Evolutionary conservation across 2,888 invertebrate genomes (phyloP).

Genomic region (Pandemis corylana): DNA sequence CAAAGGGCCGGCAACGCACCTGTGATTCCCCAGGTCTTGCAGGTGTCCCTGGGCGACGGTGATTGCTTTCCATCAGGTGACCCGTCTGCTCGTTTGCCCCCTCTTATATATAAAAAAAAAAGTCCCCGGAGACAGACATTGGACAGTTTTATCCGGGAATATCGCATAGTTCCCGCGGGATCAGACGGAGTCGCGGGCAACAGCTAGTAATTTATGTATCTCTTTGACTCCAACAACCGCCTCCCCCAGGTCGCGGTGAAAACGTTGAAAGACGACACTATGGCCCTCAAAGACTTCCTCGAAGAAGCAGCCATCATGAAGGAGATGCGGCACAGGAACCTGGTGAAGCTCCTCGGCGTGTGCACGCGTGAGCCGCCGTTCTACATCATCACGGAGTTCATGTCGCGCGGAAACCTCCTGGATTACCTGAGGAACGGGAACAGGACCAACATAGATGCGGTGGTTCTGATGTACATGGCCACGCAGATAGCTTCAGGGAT

Average conservation of each 20-base stretch:
- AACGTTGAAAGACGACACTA: conserved; percentile 99
- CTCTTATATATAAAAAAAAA: no score
- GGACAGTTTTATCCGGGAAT: no score
- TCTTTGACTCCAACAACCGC: conserved; percentile 27
- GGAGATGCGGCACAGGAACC: conserved; percentile 99
- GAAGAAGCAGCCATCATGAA: conserved; percentile 99
- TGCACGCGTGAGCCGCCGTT: conserved; percentile 99
- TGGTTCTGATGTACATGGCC: conserved; percentile 99
- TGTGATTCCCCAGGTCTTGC: no score
- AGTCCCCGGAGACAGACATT: no score
- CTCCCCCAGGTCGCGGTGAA: conserved; percentile 93
- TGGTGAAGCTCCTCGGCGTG: conserved; percentile 98
- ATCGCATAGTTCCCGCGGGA: no score
- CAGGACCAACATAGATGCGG: conserved; percentile 95
- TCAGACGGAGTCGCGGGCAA: no score
- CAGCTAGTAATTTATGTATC: no score
- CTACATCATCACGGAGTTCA: conserved; percentile 99
- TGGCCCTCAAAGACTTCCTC: conserved; percentile 99
- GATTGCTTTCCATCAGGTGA: no score
- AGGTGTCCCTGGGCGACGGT: no score
- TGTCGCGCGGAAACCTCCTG: conserved; percentile 98
- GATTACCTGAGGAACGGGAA: conserved; percentile 97
- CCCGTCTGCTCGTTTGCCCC: no score
- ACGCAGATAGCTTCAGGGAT: conserved; percentile 99
- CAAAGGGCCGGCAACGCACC: no score